phyloP scores from a whole-genome alignment of 2,113 vertebrate species.

The Jacana jacana region DNA sequence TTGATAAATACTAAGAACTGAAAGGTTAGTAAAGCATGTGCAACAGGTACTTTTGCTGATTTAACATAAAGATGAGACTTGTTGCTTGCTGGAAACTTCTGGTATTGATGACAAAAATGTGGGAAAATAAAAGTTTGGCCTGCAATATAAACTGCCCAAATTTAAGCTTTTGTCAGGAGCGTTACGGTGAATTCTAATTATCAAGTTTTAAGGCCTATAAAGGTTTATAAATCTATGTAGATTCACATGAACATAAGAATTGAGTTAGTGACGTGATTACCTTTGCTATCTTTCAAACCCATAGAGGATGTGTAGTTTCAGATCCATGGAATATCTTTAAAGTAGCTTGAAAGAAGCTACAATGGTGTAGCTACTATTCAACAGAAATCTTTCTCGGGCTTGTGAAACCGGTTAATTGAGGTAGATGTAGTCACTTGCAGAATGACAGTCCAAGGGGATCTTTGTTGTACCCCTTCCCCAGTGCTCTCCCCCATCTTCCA shows the following conservation, averaged over 20 bases:
- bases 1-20: neutral
- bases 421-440: neutral
- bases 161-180: neutral
- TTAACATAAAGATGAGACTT: neutral
- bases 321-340: neutral
- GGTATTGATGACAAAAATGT: neutral
- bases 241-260: neutral
- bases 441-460: neutral
- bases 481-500: neutral
- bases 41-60: neutral
- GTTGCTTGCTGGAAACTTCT: neutral
- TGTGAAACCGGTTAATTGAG: neutral
- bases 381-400: neutral
- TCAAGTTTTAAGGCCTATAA: neutral
- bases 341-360: neutral
- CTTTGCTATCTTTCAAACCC: neutral
- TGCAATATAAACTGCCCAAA: neutral
- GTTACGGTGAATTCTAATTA: neutral
- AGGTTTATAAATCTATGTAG: neutral
- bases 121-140: neutral
- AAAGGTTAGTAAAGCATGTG: neutral
- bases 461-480: neutral
- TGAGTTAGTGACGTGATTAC: neutral
- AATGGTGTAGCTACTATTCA: neutral
- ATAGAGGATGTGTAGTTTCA: neutral